A percentile compares a stretch with the other conserved stretches of the same genome.
Conservation (phyloP, 2,888 invertebrate species). For the Drosophila mimetica region DNA sequence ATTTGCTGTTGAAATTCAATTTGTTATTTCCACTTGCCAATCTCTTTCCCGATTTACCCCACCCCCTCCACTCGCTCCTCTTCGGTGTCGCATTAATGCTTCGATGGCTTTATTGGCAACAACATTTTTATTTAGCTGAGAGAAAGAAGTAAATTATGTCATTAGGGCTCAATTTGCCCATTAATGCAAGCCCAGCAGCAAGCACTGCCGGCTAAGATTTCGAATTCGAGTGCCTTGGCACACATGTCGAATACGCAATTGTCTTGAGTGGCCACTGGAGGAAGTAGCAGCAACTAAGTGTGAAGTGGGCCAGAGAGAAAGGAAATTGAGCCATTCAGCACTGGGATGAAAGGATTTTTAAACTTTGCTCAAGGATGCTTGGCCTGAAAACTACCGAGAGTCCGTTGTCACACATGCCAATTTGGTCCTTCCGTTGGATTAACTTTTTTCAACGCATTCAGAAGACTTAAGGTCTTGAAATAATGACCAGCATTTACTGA, state of each 20-base stretch:
- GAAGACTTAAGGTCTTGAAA: not conserved
- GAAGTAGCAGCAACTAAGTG: slow-evolving; percentile 14
- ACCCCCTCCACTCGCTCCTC: not conserved
- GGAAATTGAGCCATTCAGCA: slow-evolving; percentile 29
- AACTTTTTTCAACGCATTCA: not conserved
- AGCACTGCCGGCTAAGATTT: slow-evolving; percentile 18
- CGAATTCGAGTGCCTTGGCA: slow-evolving; percentile 35
- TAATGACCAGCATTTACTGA: not conserved
- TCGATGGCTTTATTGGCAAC: slow-evolving; percentile 65
- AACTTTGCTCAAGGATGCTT: slow-evolving; percentile 26
- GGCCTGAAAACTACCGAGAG: slow-evolving; percentile 3
- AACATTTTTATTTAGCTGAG: slow-evolving; percentile 38
- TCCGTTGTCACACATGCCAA: slow-evolving; percentile 24
- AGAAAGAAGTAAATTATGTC: slow-evolving; percentile 67
- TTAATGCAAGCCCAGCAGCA: slow-evolving; percentile 29
- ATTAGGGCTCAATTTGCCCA: slow-evolving; percentile 64
- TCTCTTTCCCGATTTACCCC: slow-evolving; percentile 6
- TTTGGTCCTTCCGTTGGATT: slow-evolving; percentile 7
- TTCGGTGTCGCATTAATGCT: slow-evolving; percentile 64
- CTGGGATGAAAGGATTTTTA: slow-evolving; percentile 27
- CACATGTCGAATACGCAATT: slow-evolving; percentile 54
- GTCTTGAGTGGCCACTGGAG: slow-evolving; percentile 36
- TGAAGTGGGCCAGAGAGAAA: slow-evolving; percentile 16
- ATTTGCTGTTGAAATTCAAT: slow-evolving; percentile 75
- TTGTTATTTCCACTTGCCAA: slow-evolving; percentile 73